Conservation (phyloP, 1,140 invertebrate genomes). For the Tyrophagus putrescentiae region DNA sequence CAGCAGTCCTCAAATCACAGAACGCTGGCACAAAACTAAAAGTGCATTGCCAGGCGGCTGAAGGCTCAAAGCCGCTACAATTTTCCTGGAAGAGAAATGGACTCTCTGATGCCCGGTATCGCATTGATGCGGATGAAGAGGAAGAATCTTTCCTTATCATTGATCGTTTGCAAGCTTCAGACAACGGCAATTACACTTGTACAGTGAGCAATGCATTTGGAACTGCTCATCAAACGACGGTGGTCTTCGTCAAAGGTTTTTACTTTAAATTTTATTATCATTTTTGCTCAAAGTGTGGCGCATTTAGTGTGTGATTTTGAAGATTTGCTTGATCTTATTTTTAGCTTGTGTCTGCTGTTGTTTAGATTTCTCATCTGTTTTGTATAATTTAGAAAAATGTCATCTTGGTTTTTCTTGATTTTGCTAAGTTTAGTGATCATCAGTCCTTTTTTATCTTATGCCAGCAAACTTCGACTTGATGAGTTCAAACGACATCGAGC, state of each 20-base stretch:
- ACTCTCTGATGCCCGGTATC: background rate
- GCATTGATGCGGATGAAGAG: background rate
- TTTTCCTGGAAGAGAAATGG: conserved; percentile 23
- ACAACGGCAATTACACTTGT: conserved; percentile 38
- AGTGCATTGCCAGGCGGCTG: conserved; percentile 8
- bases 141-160: background rate
- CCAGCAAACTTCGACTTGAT: conserved; percentile 20
- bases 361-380: background rate
- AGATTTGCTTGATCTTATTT: background rate
- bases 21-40: background rate
- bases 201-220: conserved; percentile 33
- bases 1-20: background rate
- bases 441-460: background rate
- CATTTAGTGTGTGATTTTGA: background rate
- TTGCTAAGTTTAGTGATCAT: too few species aligned
- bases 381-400: background rate
- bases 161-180: conserved; percentile 23
- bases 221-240: background rate
- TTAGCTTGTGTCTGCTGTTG: background rate
- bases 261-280: background rate
- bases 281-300: background rate
- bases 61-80: conserved; percentile 8
- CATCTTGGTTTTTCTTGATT: background rate
- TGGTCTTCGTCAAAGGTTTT: background rate
- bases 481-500: conserved; percentile 20